These are phyloP conservation scores for Noctua comes DNA, from an alignment of 2,888 invertebrate genomes.

Conservation along the genomic window DNA sequence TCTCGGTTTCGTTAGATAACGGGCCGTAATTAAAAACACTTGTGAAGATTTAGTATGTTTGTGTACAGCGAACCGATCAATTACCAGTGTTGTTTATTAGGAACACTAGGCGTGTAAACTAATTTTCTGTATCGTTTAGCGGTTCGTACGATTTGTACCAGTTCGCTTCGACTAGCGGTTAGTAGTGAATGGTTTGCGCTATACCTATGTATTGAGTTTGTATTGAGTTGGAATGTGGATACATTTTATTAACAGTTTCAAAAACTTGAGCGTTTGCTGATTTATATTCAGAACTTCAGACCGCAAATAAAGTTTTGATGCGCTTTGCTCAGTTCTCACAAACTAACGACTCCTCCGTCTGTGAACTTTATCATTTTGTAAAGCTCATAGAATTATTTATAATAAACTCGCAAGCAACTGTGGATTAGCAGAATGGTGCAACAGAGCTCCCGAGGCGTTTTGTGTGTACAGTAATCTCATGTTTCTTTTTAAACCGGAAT, in stretches of 20 bases:
- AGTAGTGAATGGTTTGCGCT: slow-evolving; percentile 8
- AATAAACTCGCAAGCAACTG: slow-evolving; percentile 31
- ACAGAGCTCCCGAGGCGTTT: slow-evolving; percentile 47
- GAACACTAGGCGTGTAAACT: slow-evolving; percentile 50
- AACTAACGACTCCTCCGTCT: background rate
- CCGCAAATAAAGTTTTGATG: slow-evolving; percentile 1
- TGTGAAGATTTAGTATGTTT: slow-evolving; percentile 59
- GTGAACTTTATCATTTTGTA: slow-evolving; percentile 27
- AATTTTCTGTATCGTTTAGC: slow-evolving; percentile 51
- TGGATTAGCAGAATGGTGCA: slow-evolving; percentile 50
- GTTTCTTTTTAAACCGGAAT: slow-evolving; percentile 56
- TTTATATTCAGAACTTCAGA: background rate
- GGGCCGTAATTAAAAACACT: slow-evolving; percentile 60
- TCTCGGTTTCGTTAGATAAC: slow-evolving; percentile 58
- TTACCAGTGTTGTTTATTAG: slow-evolving; percentile 52
- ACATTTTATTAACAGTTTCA: slow-evolving; percentile 7
- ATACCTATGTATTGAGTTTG: slow-evolving; percentile 19
- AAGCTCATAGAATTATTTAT: slow-evolving; percentile 20
- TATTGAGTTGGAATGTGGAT: slow-evolving; percentile 10
- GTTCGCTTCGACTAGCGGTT: slow-evolving; percentile 5
- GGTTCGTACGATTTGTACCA: slow-evolving; percentile 35
- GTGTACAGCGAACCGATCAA: slow-evolving; percentile 59
- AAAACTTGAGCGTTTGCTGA: background rate
- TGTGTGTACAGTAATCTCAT: slow-evolving; percentile 55
- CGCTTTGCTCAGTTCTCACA: background rate